These are phyloP conservation scores for Hipposideros armiger DNA, from an alignment of 2,113 vertebrate genomes.

Conservation along the genomic window DNA sequence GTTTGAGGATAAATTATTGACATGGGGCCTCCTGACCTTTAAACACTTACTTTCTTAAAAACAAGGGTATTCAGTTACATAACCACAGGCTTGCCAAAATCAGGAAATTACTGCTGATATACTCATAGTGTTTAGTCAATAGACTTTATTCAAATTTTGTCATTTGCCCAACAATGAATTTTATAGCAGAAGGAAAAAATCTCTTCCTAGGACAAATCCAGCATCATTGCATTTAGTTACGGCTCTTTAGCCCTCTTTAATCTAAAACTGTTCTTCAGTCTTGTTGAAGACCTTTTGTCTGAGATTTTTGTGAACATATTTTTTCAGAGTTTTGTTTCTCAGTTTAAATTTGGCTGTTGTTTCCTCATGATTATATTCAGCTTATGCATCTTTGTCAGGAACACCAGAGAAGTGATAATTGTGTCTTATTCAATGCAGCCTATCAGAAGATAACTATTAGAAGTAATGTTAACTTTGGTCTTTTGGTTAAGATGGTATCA, in stretches of 20 bases:
- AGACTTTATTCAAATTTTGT: background rate
- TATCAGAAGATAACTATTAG: background rate
- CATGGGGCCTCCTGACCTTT: background rate
- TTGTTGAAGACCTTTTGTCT: background rate
- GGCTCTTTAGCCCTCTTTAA: background rate
- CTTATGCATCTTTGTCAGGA: background rate
- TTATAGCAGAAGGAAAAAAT: background rate
- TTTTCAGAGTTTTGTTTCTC: background rate
- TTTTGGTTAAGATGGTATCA: background rate
- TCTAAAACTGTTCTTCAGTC: background rate
- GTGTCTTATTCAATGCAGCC: background rate
- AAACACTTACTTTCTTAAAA: background rate
- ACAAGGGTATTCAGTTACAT: background rate
- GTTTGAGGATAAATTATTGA: background rate
- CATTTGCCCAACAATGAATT: background rate
- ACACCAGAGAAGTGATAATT: background rate
- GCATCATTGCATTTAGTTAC: background rate
- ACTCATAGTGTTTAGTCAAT: background rate
- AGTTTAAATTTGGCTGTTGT: background rate
- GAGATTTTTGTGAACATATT: background rate
- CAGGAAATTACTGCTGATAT: background rate
- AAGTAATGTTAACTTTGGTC: background rate
- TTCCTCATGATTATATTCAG: background rate
- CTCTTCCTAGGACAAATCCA: background rate
- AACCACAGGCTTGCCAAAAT: background rate